Percentiles rank a stretch among this genome's conserved stretches.
These are phyloP conservation scores for Orthonevra nobilis DNA, from an alignment of 2,888 invertebrate species.

Conservation along the genomic window DNA sequence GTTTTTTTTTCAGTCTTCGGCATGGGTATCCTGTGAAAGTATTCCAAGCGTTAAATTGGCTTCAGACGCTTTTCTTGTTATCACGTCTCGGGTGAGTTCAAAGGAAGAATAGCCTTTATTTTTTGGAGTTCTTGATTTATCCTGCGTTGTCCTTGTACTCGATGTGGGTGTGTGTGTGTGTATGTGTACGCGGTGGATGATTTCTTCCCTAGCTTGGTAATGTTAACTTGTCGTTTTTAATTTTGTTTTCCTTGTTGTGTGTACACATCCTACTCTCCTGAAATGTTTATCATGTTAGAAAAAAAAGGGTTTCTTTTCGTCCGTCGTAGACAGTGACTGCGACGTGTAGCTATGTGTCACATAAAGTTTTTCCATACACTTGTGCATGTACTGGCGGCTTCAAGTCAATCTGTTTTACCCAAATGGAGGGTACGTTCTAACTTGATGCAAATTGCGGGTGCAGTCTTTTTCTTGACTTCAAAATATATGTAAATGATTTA, in stretches of 20 bases:
- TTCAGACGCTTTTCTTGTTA: constrained; percentile 68
- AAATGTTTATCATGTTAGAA: constrained; percentile 14
- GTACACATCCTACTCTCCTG: constrained; percentile 3
- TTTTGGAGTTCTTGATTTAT: constrained; percentile 19
- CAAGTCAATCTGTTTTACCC: constrained; percentile 52
- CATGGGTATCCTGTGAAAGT: constrained; percentile 56
- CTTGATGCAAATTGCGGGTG: constrained; percentile 54
- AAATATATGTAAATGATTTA: background rate
- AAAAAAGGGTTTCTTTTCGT: constrained; percentile 4
- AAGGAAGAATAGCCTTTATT: constrained; percentile 52
- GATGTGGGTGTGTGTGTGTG: background rate
- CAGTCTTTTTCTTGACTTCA: constrained; percentile 15
- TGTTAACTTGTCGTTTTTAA: constrained; percentile 47
- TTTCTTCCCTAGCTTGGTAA: constrained; percentile 37
- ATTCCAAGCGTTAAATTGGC: constrained; percentile 67
- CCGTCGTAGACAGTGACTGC: constrained; percentile 1
- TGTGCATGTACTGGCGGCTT: constrained; percentile 48
- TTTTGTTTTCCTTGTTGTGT: constrained; percentile 49
- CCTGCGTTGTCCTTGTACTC: constrained; percentile 6
- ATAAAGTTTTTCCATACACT: constrained; percentile 49
- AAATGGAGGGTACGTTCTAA: constrained; percentile 43
- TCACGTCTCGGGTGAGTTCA: constrained; percentile 62
- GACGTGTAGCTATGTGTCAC: constrained; percentile 32
- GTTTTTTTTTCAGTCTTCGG: constrained; percentile 15
- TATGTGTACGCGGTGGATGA: constrained; percentile 17